phyloP scores from a whole-genome alignment of 30 jellyfish, hydroid and myxozoan genomes.

The Aurelia sp. region DNA sequence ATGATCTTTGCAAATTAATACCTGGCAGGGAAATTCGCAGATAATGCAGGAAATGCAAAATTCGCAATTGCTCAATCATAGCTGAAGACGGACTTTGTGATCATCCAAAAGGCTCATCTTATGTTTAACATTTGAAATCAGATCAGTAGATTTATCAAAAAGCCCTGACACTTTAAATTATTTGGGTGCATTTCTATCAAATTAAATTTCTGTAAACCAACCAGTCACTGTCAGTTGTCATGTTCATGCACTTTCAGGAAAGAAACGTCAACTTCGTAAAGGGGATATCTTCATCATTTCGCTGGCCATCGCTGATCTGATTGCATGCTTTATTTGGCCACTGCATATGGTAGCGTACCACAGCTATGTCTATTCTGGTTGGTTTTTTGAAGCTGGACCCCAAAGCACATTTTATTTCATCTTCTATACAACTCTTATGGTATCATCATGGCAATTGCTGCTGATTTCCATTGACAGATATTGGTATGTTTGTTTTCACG shows the following conservation, averaged over 20 bases:
- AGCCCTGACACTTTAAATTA: no score
- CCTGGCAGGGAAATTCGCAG: no score
- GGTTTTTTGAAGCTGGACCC: conserved; percentile 53
- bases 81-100: no score
- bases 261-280: conserved; percentile 30
- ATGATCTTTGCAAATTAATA: no score
- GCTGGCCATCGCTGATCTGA: conserved; percentile 32
- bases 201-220: no score
- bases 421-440: conserved; percentile 69
- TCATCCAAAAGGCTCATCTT: no score
- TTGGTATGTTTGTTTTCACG: conserved; percentile 32
- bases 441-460: conserved; percentile 71
- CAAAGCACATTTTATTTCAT: conserved; percentile 58
- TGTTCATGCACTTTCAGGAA: background rate
- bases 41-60: no score
- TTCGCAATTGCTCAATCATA: no score
- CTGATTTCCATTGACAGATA: conserved; percentile 65
- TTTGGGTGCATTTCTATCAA: no score
- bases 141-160: no score
- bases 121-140: no score
- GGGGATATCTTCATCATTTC: conserved; percentile 53
- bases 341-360: conserved; percentile 65
- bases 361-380: conserved; percentile 46
- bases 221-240: no score
- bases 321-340: conserved; percentile 67